Evolutionary conservation across 1,140 invertebrate genomes (phyloP).

Genomic region (Saccostrea glomerata): DNA sequence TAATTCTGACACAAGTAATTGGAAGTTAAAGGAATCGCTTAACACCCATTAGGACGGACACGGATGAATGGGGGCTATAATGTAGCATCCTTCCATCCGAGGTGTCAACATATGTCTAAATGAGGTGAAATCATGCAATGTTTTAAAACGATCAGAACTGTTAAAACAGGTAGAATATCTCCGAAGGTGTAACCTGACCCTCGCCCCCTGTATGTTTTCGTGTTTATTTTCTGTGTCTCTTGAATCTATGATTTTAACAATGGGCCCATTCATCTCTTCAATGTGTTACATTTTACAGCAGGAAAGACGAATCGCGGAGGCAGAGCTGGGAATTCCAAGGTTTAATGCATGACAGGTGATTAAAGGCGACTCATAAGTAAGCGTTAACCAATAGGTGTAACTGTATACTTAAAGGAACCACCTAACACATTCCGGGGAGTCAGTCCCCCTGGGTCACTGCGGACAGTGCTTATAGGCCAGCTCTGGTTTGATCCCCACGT

Average conservation of each 20-base stretch:
- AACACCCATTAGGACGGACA: background rate
- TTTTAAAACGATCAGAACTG: background rate
- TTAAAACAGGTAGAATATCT: background rate
- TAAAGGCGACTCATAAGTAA: background rate
- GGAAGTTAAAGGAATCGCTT: slow-evolving; percentile 30
- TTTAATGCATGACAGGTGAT: slow-evolving; percentile 9
- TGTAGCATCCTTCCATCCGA: slow-evolving; percentile 23
- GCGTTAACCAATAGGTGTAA: background rate
- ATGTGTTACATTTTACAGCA: slow-evolving; percentile 2
- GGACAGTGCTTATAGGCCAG: background rate
- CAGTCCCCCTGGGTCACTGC: background rate
- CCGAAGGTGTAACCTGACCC: background rate
- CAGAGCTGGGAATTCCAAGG: background rate
- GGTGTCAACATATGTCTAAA: slow-evolving; percentile 11
- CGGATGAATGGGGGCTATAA: background rate
- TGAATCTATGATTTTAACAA: slow-evolving; percentile 19
- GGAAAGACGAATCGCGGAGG: background rate
- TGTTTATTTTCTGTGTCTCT: slow-evolving; percentile 26
- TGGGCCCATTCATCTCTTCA: slow-evolving; percentile 8
- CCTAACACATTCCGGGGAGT: slow-evolving; percentile 6
- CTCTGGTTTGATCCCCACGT: background rate
- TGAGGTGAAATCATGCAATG: slow-evolving; percentile 9
- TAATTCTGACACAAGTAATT: slow-evolving; percentile 36
- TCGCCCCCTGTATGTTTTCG: slow-evolving; percentile 14
- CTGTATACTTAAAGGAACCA: background rate